Evolutionary conservation across 2,797 vertebrate species (phyloP), one percentile per base, ranked within the genome.

Genomic region (Betta splendens): DNA sequence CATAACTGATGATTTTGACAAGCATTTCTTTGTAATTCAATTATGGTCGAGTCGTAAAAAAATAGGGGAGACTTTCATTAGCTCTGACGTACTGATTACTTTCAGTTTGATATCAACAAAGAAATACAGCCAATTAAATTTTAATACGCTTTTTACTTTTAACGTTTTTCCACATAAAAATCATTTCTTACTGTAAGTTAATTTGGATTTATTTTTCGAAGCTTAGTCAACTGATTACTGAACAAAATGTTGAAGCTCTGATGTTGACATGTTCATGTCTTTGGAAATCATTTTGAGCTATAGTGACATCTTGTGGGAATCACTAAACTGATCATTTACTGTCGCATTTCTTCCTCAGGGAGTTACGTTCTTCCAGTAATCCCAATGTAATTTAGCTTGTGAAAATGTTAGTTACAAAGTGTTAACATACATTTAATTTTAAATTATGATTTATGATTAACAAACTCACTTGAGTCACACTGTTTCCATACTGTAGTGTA

Each of bases 291-390:
- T 48, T 79, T 20, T 51, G 66, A 75, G 50, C 71, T 87, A 90
- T 70, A 76, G 75, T 86, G 85, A 91, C 85, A 89, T 84, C 86
- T 90, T 87, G 86, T 89, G 83, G 86, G 77, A 80, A 77, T 70
- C 15, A 46, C 47, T 22, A 29, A 70, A 44, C 21, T 44, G 18
- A 18, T 65, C 15, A 59, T 48, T 3, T 43, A 12, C 0, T 0
- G 16, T 53, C 11, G 29, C 28, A 29, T 65, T 60, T 69, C 2
- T 45, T 50, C 29, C 22, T 21, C 12, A 29, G 21, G 15, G 26
- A 61, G 12, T 17, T 43, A 36, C 7, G 21, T 25, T 51, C 8
- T 33, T 51, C 1, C 1, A 9, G 18, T 45, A 29, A 29, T 15
- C 56, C 10, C 33, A 11, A 63, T 38, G 7, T 23, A 40, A 16